These are phyloP conservation scores for Xestia sexstrigata DNA, from an alignment of 2,888 invertebrate genomes.

Conservation along the genomic window DNA sequence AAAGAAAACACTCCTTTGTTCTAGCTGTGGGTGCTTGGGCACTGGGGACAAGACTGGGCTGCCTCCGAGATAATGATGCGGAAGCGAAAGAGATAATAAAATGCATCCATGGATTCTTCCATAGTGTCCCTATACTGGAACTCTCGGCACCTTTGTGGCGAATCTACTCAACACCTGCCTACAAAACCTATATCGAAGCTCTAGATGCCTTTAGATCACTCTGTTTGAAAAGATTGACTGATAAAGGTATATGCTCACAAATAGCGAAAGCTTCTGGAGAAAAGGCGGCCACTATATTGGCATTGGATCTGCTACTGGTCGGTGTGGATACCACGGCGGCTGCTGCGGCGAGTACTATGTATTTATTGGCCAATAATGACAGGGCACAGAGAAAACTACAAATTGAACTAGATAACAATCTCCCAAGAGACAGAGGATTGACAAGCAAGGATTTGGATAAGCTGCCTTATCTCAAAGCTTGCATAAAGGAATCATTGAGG, in stretches of 20 bases:
- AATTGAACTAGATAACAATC: conserved; percentile 90
- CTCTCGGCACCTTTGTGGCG: conserved; percentile 94
- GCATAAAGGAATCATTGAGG: conserved; percentile 95
- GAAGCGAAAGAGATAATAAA: conserved; percentile 94
- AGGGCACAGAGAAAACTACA: conserved; percentile 92
- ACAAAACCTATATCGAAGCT: conserved; percentile 93
- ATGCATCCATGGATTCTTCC: conserved; percentile 94
- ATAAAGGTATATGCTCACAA: conserved; percentile 86
- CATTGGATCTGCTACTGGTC: conserved; percentile 94
- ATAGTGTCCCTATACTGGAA: conserved; percentile 94
- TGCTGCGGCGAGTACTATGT: conserved; percentile 93
- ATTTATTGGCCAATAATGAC: conserved; percentile 93
- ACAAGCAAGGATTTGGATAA: conserved; percentile 91
- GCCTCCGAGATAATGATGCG: conserved; percentile 92
- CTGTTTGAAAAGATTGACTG: conserved; percentile 84
- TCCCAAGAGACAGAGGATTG: conserved; percentile 90
- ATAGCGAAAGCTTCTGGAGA: conserved; percentile 82
- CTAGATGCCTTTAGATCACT: conserved; percentile 93
- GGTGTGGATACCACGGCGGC: conserved; percentile 96
- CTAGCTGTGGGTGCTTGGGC: conserved; percentile 95
- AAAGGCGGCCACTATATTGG: conserved; percentile 92
- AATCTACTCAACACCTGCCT: conserved; percentile 92
- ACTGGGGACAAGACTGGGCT: conserved; percentile 95
- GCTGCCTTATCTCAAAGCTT: conserved; percentile 93
- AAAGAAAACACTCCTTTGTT: conserved; percentile 67